A percentile compares a stretch with the other conserved stretches of the same genome.
phyloP scores from a whole-genome alignment of 2,797 vertebrate species.

The Tragopan temminckii region DNA sequence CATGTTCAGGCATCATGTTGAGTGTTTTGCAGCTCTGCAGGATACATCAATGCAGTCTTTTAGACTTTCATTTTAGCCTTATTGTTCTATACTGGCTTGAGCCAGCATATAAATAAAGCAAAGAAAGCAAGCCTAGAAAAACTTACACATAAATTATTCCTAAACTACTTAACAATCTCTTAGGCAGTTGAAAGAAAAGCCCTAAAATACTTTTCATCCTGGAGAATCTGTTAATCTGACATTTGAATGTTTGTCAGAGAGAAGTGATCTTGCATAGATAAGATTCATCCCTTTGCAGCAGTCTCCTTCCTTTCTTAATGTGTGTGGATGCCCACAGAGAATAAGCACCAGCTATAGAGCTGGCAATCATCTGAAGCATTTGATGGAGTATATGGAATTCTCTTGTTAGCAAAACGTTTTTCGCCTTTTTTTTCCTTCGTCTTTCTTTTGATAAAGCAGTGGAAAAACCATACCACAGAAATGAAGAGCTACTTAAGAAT shows the following conservation, averaged over 20 bases:
- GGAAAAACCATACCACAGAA: background rate
- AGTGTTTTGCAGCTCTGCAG: background rate
- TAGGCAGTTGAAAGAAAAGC: background rate
- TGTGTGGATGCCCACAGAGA: background rate
- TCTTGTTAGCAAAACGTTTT: background rate
- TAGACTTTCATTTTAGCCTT: background rate
- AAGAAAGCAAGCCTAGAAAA: background rate
- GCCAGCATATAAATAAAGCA: background rate
- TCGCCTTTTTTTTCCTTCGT: background rate
- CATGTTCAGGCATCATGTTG: background rate
- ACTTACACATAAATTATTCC: background rate
- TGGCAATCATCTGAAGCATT: background rate
- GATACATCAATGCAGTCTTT: background rate
- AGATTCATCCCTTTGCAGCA: background rate
- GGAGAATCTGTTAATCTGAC: background rate
- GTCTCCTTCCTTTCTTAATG: background rate
- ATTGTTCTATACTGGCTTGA: background rate
- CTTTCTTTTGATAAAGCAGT: background rate
- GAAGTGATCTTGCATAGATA: background rate
- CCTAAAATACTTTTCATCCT: background rate
- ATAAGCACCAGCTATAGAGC: background rate
- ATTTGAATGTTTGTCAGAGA: background rate
- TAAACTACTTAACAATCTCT: background rate
- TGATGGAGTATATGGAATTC: background rate
- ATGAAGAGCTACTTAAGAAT: background rate